phyloP scores from a whole-genome alignment of 2,888 invertebrate genomes.

The Cantharis flavilabris region DNA sequence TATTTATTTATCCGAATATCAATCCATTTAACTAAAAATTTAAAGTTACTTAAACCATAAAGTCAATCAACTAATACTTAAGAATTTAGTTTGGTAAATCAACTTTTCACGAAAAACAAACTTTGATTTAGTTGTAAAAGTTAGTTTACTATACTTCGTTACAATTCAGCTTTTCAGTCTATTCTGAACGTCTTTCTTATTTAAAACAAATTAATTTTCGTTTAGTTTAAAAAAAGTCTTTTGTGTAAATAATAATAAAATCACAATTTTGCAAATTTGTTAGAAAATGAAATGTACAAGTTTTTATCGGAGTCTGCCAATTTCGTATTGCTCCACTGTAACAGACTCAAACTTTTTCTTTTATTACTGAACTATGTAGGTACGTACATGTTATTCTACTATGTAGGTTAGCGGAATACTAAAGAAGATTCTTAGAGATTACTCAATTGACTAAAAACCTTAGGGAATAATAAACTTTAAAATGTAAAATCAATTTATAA shows the following conservation, averaged over 20 bases:
- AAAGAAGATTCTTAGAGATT: neutral
- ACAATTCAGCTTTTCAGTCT: neutral
- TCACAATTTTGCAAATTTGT: neutral
- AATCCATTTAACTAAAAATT: neutral
- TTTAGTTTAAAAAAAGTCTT: neutral
- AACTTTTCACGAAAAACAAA: neutral
- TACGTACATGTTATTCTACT: slow-evolving; percentile 1
- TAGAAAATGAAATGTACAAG: neutral
- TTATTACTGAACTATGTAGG: neutral
- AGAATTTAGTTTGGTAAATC: neutral
- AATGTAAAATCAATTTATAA: neutral
- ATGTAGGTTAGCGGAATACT: neutral
- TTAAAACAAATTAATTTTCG: neutral
- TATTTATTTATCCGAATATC: neutral
- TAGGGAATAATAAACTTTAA: neutral
- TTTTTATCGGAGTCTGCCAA: slow-evolving; percentile 1
- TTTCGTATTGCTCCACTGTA: slow-evolving; percentile 6
- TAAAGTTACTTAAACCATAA: neutral
- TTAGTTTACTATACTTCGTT: neutral
- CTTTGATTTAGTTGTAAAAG: neutral
- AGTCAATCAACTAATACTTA: neutral
- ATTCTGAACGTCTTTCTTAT: neutral
- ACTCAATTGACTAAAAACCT: slow-evolving; percentile 1
- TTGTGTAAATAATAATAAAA: neutral
- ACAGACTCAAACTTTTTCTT: neutral